Conservation (phyloP, 2,888 invertebrate species). For the Lycophotia porphyrea region DNA sequence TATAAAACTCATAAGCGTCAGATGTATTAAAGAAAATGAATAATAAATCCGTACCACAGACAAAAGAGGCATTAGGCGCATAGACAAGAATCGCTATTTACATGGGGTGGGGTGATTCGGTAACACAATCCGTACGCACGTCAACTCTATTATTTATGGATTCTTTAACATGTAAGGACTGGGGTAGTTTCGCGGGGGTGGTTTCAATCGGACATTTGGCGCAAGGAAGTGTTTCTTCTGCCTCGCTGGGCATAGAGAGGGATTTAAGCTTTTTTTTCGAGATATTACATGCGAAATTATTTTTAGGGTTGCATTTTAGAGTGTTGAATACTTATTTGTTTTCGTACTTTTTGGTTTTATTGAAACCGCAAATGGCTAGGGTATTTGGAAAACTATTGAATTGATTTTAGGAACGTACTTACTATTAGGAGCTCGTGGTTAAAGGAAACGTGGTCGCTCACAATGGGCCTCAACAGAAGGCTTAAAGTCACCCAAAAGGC, state of each 20-base stretch:
- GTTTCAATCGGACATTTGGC: slow-evolving; percentile 86
- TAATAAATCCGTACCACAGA: slow-evolving; percentile 88
- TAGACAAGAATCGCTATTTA: slow-evolving; percentile 83
- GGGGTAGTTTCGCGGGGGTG: slow-evolving; percentile 73
- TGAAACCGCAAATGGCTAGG: slow-evolving; percentile 37
- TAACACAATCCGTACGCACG: slow-evolving; percentile 87
- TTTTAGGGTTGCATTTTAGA: slow-evolving; percentile 68
- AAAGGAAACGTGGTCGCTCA: too few relatives aligned
- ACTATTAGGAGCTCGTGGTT: too few relatives aligned
- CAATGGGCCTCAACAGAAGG: too few relatives aligned
- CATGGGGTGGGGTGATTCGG: slow-evolving; percentile 77
- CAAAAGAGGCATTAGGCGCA: slow-evolving; percentile 89
- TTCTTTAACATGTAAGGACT: slow-evolving; percentile 90
- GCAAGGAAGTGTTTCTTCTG: slow-evolving; percentile 87
- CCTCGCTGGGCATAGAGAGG: slow-evolving; percentile 77
- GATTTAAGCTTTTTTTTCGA: slow-evolving; percentile 72
- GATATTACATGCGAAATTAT: slow-evolving; percentile 70
- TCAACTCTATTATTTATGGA: slow-evolving; percentile 91
- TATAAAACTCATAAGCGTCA: slow-evolving; percentile 83
- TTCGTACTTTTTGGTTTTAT: slow-evolving; percentile 60
- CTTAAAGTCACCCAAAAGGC: too few relatives aligned
- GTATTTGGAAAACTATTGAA: slow-evolving; percentile 12
- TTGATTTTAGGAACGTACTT: not conserved
- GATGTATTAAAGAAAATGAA: slow-evolving; percentile 88
- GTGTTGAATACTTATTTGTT: slow-evolving; percentile 67